Evolutionary conservation across 1,140 invertebrate genomes (phyloP), one percentile per base, ranked within the genome.

Genomic region (Pectinophora gossypiella): DNA sequence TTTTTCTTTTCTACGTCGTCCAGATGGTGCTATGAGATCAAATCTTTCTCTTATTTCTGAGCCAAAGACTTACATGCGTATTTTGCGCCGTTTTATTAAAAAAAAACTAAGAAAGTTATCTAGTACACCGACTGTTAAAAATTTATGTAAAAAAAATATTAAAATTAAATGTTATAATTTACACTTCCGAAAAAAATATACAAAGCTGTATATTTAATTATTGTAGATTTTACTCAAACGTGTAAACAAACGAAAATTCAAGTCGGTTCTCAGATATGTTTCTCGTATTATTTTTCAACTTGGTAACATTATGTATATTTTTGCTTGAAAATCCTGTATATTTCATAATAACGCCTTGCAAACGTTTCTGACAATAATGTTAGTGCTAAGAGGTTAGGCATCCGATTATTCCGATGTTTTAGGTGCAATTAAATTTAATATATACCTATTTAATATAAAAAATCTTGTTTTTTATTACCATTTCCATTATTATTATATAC

Each of bases 361-460:
- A 47, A 61, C 60, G 73, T 68, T 48, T 71, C 64, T 67, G 73
- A 79, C 69, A 76, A 76, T 77, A 78, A 69, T 59, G 54, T 68
- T 73, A 75, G 67, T 56, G 32, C 36, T 64, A 54, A 58, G 46
- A 36, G 64, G 63, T 61, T 44, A 22, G 44, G 27, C 52, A 45
- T 61, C 59, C 53, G 60, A 63, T 53, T 61, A 64, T 57, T 73
- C 76, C 54, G 67, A 79, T 85, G 77, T 78, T 74, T 73, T 81
- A 83, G 77, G 76, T 85, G 81, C 79, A 78, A 81, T 76, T 85
- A 81, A 69, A 76, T 78, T 73, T 80, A 83, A 83, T 85, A 85
- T 83, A 80, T 83, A 74, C 68, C 64, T 84, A 84, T 84, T 84
- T 84, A 84, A 84, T 78, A 74, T 77, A 72, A 57, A 61, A 32